phyloP scores from a whole-genome alignment of 2,888 invertebrate genomes.

The Tenthredo amoena region DNA sequence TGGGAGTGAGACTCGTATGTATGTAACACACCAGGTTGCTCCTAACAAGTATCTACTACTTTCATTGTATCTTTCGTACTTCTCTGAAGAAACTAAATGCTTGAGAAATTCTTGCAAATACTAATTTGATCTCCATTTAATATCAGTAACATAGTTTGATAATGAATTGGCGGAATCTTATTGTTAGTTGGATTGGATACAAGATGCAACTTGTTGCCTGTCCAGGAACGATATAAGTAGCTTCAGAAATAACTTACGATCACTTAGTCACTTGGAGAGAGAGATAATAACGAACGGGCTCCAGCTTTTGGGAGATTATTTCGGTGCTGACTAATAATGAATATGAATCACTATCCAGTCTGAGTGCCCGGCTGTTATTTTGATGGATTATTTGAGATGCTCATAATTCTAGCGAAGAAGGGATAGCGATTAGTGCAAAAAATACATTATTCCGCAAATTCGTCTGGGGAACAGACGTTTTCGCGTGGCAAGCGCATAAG shows the following conservation, averaged over 20 bases:
- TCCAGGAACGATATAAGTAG: background rate
- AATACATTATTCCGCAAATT: background rate
- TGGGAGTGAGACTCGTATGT: background rate
- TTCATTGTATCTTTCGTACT: background rate
- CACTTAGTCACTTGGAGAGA: background rate
- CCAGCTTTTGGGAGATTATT: background rate
- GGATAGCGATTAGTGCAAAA: constrained; percentile 11
- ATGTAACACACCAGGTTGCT: background rate
- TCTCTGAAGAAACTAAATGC: background rate
- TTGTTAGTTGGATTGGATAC: too few species aligned
- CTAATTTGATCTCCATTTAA: background rate
- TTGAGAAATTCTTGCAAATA: background rate
- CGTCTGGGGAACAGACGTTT: constrained; percentile 15
- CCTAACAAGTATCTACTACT: background rate
- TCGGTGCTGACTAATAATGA: background rate
- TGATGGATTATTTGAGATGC: constrained; percentile 20
- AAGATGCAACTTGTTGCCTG: background rate
- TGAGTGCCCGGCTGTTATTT: background rate
- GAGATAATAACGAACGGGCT: background rate
- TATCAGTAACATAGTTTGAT: background rate
- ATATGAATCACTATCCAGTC: constrained; percentile 9
- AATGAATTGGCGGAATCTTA: background rate
- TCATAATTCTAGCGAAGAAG: background rate
- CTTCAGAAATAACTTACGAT: constrained; percentile 4
- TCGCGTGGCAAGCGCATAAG: constrained; percentile 4